These are phyloP conservation scores for Choloepus didactylus DNA, from an alignment of 2,797 vertebrate genomes.

Conservation along the genomic window DNA sequence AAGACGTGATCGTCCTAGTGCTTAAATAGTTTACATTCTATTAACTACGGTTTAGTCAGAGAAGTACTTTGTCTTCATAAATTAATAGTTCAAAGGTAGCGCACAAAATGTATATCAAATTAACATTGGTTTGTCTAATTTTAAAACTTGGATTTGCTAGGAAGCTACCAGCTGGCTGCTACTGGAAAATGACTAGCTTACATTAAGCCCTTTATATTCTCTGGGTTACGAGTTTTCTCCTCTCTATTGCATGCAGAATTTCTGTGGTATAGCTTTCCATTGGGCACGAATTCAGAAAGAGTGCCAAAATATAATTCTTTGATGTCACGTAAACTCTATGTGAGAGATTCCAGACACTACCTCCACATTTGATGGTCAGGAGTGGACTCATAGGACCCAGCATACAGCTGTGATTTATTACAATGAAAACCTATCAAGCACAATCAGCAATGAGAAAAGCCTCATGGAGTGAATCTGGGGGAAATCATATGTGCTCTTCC, in stretches of 20 bases:
- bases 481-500: neutral
- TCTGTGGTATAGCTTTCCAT: neutral
- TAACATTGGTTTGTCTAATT: neutral
- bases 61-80: neutral
- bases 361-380: neutral
- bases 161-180: neutral
- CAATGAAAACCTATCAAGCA: neutral
- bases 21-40: neutral
- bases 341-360: no score
- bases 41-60: neutral
- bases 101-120: neutral
- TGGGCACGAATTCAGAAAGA: neutral
- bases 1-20: neutral
- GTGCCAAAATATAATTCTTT: neutral
- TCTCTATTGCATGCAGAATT: neutral
- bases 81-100: neutral
- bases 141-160: neutral
- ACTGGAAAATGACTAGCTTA: neutral
- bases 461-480: neutral
- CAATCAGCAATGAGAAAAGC: neutral
- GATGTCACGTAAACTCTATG: neutral
- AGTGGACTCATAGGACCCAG: neutral
- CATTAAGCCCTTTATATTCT: neutral
- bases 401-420: neutral
- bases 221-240: neutral